Evolutionary conservation across 2,888 invertebrate species (phyloP), one percentile per base, ranked within the genome.

Genomic region (Archips crataeganus): DNA sequence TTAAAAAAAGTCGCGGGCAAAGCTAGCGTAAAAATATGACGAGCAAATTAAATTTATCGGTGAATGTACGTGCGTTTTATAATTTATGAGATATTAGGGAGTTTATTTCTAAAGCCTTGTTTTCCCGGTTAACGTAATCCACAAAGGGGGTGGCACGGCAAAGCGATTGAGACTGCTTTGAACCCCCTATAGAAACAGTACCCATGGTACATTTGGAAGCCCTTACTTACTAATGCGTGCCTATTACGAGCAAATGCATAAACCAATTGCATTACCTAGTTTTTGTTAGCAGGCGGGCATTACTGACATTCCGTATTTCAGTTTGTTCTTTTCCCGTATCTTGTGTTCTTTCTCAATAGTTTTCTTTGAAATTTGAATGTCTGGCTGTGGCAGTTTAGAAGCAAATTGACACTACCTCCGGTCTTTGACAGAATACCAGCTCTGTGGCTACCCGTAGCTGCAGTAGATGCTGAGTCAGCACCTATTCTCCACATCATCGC

Each of bases 41-140:
- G 42, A 70, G 59, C 65, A 71, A 76, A 76, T 74, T 69, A 66
- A 72, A 65, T 78, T 80, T 76, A 79, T 80, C 76, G 70, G 76
- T 66, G 79, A 79, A 76, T 79, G 79, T 82, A 84, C 79, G 78
- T 75, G 77, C 75, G 75, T 69, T 73, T 78, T 76, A 80, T 81
- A 79, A 78, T 83, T 80, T 82, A 78, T 78, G 75, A 75, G 77
- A 69, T 77, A 77, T 66, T 61, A 63, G 75, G 66, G 70, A 75
- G 71, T 66, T 45, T 45, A 51, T 57, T 63, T 32, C 65, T 45
- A 64, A 49, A 68, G 47, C 59, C 32, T 64, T 57, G 59, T 71
- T 64, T 36, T 71, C 36, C 23, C 49, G 47, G 59, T 57, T 71
- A 59, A 34, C 32, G 57, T 57, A 32, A 57, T 60, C 60, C 60